A percentile compares a stretch with the other conserved stretches of the same genome.
Conservation (phyloP, 2,888 invertebrate genomes). For the Eulithis prunata region DNA sequence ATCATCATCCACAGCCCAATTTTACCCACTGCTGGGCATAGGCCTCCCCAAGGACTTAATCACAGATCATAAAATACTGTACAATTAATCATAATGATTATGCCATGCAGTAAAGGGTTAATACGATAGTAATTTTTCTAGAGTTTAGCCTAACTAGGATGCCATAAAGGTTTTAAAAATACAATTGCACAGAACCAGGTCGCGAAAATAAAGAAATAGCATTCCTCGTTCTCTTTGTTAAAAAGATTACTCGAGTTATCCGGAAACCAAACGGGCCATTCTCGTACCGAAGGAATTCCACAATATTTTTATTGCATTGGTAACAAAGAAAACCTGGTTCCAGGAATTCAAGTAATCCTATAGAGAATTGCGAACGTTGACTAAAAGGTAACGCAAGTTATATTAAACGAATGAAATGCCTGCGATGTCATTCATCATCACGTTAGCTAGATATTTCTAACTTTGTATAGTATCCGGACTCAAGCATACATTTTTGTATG, state of each 20-base stretch:
- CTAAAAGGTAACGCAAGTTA: background rate
- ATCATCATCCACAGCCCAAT: too few relatives aligned
- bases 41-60: too few relatives aligned
- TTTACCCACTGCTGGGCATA: too few relatives aligned
- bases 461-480: too few relatives aligned
- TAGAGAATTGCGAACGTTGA: conserved; percentile 1
- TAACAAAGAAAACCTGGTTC: conserved; percentile 9
- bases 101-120: too few relatives aligned
- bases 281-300: conserved; percentile 17
- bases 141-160: background rate
- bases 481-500: too few relatives aligned
- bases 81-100: too few relatives aligned
- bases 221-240: conserved; percentile 6
- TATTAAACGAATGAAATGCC: too few relatives aligned
- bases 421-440: too few relatives aligned
- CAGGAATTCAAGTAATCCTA: conserved; percentile 10
- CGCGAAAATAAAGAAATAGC: background rate
- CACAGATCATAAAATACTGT: too few relatives aligned
- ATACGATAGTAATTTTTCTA: too few relatives aligned
- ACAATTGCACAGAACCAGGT: background rate
- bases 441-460: too few relatives aligned
- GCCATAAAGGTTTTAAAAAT: background rate
- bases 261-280: conserved; percentile 7
- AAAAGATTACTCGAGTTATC: conserved; percentile 14
- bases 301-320: conserved; percentile 27